Conservation (phyloP, 2,888 invertebrate genomes). For the Imbricaverruca yamaguchii region DNA sequence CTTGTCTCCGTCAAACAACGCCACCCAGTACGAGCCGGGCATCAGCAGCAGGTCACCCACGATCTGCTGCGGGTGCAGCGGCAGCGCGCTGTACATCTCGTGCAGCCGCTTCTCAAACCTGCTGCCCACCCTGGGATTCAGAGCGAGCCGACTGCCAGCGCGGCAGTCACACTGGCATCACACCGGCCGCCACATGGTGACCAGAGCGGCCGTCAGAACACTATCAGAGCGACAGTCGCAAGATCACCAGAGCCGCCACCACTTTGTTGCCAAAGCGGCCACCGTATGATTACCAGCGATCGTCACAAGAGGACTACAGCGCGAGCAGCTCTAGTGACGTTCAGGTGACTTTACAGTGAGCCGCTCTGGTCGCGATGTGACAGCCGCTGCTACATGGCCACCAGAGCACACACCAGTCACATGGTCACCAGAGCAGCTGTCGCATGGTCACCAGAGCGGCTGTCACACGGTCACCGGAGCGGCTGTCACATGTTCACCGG, state of each 20-base stretch:
- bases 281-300: too few relatives aligned
- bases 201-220: not conserved
- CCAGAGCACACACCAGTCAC: too few relatives aligned
- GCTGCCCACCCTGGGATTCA: not conserved
- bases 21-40: slow-evolving; percentile 17
- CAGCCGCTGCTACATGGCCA: not conserved
- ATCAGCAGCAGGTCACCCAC: not conserved
- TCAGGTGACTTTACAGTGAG: too few relatives aligned
- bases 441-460: too few relatives aligned
- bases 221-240: not conserved
- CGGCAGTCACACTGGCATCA: not conserved
- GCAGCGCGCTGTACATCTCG: not conserved
- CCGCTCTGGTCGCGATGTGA: too few relatives aligned
- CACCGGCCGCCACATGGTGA: not conserved
- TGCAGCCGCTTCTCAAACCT: not conserved
- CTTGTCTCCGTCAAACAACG: not conserved
- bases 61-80: not conserved
- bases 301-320: too few relatives aligned
- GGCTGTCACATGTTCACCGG: too few relatives aligned
- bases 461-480: too few relatives aligned
- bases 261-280: too few relatives aligned
- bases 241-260: too few relatives aligned
- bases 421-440: too few relatives aligned
- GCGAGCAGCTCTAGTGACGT: too few relatives aligned
- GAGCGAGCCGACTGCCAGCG: not conserved